A percentile compares a stretch with the other conserved stretches of the same genome.
Conservation (phyloP, 2,797 vertebrate species). For the Sebastes hubbsi region DNA sequence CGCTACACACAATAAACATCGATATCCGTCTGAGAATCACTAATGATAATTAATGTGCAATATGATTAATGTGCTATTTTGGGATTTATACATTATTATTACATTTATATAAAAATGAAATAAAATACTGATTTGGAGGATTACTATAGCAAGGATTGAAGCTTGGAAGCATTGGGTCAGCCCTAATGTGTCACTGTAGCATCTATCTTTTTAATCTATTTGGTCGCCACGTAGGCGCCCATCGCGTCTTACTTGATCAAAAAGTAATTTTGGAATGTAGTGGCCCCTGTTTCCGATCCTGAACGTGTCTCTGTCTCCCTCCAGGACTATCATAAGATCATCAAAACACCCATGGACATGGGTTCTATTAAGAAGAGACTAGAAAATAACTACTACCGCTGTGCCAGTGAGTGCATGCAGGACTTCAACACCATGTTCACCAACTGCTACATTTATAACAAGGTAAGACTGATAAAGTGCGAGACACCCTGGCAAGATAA, state of each 20-base stretch:
- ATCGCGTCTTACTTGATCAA: background rate
- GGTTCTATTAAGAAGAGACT: conserved; percentile 92
- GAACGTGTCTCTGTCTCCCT: background rate
- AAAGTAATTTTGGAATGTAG: background rate
- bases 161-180: too few relatives aligned
- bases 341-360: conserved; percentile 97
- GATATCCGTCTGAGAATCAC: too few relatives aligned
- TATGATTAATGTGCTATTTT: too few relatives aligned
- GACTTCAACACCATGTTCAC: conserved; percentile 99
- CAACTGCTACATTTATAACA: conserved; percentile 98
- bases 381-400: conserved; percentile 92
- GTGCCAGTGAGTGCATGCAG: conserved; percentile 93
- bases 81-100: too few relatives aligned
- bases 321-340: conserved; percentile 97
- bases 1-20: too few relatives aligned
- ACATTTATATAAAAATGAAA: too few relatives aligned
- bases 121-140: too few relatives aligned
- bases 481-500: background rate
- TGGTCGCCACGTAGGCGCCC: background rate
- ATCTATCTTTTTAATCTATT: background rate
- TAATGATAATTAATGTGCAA: too few relatives aligned
- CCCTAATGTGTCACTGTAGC: background rate
- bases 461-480: conserved; percentile 75
- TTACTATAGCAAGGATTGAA: too few relatives aligned
- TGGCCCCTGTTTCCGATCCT: background rate